Evolutionary conservation across 2,888 invertebrate genomes (phyloP).

Genomic region (Sabatieria punctata): DNA sequence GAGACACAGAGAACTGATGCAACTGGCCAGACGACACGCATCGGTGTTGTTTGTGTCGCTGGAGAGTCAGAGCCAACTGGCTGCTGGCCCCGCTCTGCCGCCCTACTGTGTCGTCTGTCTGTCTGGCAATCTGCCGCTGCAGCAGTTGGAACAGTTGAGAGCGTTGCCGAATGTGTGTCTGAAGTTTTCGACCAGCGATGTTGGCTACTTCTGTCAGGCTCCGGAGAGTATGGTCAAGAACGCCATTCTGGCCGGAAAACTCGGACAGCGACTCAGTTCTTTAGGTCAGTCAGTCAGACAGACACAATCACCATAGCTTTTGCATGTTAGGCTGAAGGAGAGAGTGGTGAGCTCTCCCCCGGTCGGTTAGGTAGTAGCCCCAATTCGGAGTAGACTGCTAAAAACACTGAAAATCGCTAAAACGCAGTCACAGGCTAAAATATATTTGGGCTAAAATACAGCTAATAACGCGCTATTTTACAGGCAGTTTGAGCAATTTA

Average conservation of each 20-base stretch:
- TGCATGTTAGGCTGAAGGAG: too few species aligned
- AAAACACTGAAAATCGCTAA: too few species aligned
- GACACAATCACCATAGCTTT: too few species aligned
- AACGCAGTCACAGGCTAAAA: too few species aligned
- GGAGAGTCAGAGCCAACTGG: neutral
- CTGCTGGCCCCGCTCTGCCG: neutral
- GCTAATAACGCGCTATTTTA: too few species aligned
- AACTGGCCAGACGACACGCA: neutral
- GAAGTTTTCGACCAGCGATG: conserved; percentile 21
- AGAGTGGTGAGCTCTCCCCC: too few species aligned
- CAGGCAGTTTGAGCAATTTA: too few species aligned
- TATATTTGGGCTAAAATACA: too few species aligned
- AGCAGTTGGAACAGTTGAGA: conserved; percentile 19
- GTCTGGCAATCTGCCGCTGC: conserved; percentile 10
- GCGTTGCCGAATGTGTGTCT: conserved; percentile 18
- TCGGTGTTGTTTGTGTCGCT: neutral
- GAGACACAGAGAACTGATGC: conserved; percentile 13
- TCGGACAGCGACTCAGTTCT: conserved; percentile 15
- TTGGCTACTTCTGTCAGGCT: conserved; percentile 22
- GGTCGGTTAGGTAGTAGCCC: too few species aligned
- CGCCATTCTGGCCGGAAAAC: conserved; percentile 18
- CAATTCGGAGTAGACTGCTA: too few species aligned
- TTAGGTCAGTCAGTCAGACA: conserved; percentile 14
- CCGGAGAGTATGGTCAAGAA: conserved; percentile 23
- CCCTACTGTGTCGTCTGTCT: conserved; percentile 2